Conservation (phyloP, 1,140 invertebrate genomes). For the Drosophila bifasciata region DNA sequence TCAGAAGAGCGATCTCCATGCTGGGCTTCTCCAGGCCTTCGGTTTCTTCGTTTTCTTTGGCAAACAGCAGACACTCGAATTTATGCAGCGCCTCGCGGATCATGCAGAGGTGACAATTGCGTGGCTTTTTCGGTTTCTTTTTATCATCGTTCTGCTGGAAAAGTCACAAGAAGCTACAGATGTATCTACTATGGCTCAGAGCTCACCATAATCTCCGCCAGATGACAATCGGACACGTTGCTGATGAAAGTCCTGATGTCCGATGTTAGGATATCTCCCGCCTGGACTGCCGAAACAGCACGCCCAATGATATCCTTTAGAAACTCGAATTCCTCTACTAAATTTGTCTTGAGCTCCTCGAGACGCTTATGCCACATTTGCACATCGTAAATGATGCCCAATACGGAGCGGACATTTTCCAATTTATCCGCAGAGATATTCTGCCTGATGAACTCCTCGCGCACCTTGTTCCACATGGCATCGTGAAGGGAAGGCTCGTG, state of each 20-base stretch:
- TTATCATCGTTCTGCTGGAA: constrained; percentile 36
- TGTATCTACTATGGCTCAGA: no score
- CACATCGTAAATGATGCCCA: constrained; percentile 53
- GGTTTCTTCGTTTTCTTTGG: constrained; percentile 78
- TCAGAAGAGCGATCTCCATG: constrained; percentile 63
- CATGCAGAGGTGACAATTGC: constrained; percentile 83
- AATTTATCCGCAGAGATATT: constrained; percentile 47
- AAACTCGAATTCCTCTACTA: constrained; percentile 44
- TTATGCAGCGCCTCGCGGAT: constrained; percentile 85
- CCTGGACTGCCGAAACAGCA: constrained; percentile 38
- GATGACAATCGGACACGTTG: constrained; percentile 88
- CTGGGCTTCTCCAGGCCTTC: constrained; percentile 85
- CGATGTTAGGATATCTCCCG: constrained; percentile 7
- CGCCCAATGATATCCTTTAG: constrained; percentile 31
- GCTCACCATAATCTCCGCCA: constrained; percentile 85
- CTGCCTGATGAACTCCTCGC: constrained; percentile 48
- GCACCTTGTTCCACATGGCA: constrained; percentile 53
- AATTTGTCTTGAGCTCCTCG: constrained; percentile 4
- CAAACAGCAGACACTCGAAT: constrained; percentile 86
- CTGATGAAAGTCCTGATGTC: constrained; percentile 84
- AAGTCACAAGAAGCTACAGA: not conserved
- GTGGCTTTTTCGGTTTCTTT: constrained; percentile 20
- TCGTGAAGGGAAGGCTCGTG: constrained; percentile 16
- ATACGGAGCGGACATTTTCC: constrained; percentile 32
- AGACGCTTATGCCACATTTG: constrained; percentile 56